These are phyloP conservation scores for Anticlea derivata DNA, from an alignment of 2,888 invertebrate genomes.

Conservation along the genomic window DNA sequence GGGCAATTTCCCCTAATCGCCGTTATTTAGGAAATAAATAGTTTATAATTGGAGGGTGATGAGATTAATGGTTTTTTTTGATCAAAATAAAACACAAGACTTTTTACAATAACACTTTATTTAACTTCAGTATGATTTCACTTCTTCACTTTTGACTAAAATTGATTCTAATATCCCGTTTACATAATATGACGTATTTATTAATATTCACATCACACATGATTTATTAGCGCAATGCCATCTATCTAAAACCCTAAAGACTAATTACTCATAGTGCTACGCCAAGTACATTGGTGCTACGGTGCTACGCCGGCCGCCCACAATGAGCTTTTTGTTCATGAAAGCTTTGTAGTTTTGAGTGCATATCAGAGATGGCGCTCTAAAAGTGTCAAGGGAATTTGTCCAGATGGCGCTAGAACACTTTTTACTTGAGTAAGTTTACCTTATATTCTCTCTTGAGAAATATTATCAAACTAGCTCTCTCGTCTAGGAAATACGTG, in stretches of 20 bases:
- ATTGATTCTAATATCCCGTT: too few relatives aligned
- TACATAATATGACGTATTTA: too few relatives aligned
- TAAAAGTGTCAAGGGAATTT: not conserved
- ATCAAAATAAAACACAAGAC: too few relatives aligned
- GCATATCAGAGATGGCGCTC: constrained; percentile 12
- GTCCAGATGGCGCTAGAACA: constrained; percentile 17
- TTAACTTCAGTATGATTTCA: too few relatives aligned
- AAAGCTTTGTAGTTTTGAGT: not conserved
- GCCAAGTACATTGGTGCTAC: not conserved
- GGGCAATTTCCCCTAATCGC: constrained; percentile 13
- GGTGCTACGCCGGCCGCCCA: not conserved
- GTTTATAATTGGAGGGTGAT: not conserved
- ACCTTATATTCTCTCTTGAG: too few relatives aligned
- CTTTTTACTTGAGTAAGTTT: too few relatives aligned
- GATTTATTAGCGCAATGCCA: constrained; percentile 8
- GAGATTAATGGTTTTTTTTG: too few relatives aligned
- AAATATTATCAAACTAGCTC: too few relatives aligned
- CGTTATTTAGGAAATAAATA: constrained; percentile 4
- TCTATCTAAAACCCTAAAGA: constrained; percentile 4
- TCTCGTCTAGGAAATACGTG: too few relatives aligned
- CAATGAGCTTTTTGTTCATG: not conserved
- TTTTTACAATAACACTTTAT: not conserved
- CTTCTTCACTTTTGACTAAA: too few relatives aligned
- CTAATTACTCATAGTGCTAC: not conserved
- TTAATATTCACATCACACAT: too few relatives aligned